Evolutionary conservation across 1,140 invertebrate genomes (phyloP).

Genomic region (Anagrus nilaparvatae): DNA sequence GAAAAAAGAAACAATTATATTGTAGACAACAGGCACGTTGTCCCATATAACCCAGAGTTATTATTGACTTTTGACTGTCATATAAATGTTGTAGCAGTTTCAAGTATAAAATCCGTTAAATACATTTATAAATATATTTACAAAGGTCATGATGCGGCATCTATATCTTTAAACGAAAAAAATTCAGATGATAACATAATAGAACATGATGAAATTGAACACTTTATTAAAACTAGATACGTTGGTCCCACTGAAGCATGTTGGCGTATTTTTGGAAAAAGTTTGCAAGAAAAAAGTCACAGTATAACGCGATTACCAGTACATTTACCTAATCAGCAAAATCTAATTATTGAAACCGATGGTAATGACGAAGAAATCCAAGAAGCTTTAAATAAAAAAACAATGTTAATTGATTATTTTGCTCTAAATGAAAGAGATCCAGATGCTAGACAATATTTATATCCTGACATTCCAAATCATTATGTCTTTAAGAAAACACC

Average conservation of each 20-base stretch:
- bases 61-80: slow-evolving; percentile 11
- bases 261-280: slow-evolving; percentile 4
- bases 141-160: slow-evolving; percentile 13
- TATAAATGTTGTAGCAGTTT: slow-evolving; percentile 12
- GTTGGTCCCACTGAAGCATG: slow-evolving; percentile 8
- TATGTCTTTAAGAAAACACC: slow-evolving; percentile 2
- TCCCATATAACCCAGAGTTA: slow-evolving; percentile 10
- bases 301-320: slow-evolving; percentile 7
- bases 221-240: slow-evolving; percentile 12
- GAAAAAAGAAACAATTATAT: not conserved
- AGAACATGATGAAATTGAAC: slow-evolving; percentile 13
- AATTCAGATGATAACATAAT: not conserved
- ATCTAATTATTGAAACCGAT: not conserved
- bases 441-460: slow-evolving; percentile 3
- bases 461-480: slow-evolving; percentile 2
- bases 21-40: not conserved
- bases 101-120: slow-evolving; percentile 13
- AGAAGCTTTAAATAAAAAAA: not conserved
- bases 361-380: not conserved
- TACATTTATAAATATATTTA: slow-evolving; percentile 16
- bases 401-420: slow-evolving; percentile 7
- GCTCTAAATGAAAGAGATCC: not conserved
- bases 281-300: slow-evolving; percentile 10
- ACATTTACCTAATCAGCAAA: slow-evolving; percentile 9
- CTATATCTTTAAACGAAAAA: slow-evolving; percentile 7